Evolutionary conservation across 2,888 invertebrate species (phyloP).

Genomic region (Leptinotarsa tumamoca): DNA sequence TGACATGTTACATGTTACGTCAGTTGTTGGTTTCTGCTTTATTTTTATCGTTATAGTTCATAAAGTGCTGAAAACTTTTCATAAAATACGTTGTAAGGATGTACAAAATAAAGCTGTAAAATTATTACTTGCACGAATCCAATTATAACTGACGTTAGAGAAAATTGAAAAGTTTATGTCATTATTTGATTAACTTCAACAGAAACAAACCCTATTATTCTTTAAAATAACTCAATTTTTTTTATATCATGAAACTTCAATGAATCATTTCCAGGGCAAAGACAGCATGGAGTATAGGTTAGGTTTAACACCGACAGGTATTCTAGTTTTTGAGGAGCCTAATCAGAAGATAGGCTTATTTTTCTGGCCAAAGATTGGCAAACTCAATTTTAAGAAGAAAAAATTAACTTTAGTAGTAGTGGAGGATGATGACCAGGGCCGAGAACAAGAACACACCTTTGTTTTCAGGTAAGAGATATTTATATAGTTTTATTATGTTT

Average conservation of each 20-base stretch:
- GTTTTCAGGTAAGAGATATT: conserved; percentile 79
- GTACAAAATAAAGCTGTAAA: too few species aligned
- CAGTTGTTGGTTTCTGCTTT: too few species aligned
- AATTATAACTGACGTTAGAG: too few species aligned
- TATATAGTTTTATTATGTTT: background rate
- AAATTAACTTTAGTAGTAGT: conserved; percentile 97
- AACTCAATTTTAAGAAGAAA: conserved; percentile 97
- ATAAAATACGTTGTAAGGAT: too few species aligned
- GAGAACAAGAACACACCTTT: conserved; percentile 98
- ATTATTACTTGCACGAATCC: too few species aligned
- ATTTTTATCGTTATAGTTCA: too few species aligned
- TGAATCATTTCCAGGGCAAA: conserved; percentile 75
- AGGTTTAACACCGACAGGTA: conserved; percentile 97
- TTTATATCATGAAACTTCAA: background rate
- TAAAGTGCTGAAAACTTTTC: too few species aligned
- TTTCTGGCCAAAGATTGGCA: conserved; percentile 99
- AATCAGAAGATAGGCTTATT: conserved; percentile 96
- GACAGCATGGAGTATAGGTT: conserved; percentile 96
- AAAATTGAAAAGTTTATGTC: too few species aligned
- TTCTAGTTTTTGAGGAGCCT: conserved; percentile 95
- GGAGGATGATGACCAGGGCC: conserved; percentile 97
- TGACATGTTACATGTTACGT: too few species aligned
- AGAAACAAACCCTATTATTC: too few species aligned
- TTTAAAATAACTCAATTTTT: too few species aligned
- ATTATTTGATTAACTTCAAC: too few species aligned